phyloP scores from a whole-genome alignment of 2,113 vertebrate species.

The Vulpes vulpes region DNA sequence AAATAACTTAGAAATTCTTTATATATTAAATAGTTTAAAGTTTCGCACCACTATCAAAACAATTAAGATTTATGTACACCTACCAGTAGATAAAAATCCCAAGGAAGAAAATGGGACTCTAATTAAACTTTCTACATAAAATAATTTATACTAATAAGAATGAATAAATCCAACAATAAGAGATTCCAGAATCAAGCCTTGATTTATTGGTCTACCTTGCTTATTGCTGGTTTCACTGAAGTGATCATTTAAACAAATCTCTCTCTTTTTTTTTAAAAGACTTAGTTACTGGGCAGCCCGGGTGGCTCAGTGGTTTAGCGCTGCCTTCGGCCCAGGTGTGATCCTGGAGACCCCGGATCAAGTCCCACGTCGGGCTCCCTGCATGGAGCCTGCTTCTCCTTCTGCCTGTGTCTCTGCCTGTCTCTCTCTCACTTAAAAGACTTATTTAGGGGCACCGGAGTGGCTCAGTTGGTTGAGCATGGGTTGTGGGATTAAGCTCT shows the following conservation, averaged over 20 bases:
- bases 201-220: conserved; percentile 24
- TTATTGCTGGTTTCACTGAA: conserved; percentile 53
- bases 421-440: no score
- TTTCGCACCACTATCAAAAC: neutral
- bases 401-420: no score
- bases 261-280: neutral
- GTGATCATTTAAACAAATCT: conserved; percentile 39
- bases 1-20: conserved; percentile 31
- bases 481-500: no score
- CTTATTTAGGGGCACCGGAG: no score
- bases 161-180: conserved; percentile 7
- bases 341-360: no score
- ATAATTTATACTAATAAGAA: conserved; percentile 44
- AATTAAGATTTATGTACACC: neutral
- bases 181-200: conserved; percentile 14
- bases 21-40: conserved; percentile 31
- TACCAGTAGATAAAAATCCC: neutral
- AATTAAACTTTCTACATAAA: conserved; percentile 20
- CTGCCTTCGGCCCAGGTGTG: no score
- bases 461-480: no score
- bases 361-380: no score
- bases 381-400: no score
- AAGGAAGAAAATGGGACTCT: neutral
- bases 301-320: no score
- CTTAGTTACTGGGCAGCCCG: no score